phyloP scores from a whole-genome alignment of 1,140 invertebrate genomes.

The Melanaphis sacchari region DNA sequence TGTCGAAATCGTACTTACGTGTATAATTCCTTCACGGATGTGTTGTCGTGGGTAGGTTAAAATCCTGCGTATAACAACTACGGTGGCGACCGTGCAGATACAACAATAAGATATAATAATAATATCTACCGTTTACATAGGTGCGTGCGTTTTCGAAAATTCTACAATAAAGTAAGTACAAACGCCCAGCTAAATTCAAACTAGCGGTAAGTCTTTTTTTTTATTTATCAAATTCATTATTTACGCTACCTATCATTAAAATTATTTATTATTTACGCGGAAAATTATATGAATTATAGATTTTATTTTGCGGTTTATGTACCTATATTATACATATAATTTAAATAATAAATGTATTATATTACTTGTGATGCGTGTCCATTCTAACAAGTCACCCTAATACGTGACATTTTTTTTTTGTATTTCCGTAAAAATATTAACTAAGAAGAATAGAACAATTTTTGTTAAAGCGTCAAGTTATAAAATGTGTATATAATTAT shows the following conservation, averaged over 20 bases:
- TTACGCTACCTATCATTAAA: constrained; percentile 2
- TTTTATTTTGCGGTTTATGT: neutral
- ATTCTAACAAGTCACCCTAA: neutral
- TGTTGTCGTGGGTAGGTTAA: neutral
- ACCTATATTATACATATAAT: neutral
- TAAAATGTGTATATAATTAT: neutral
- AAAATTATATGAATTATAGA: constrained; percentile 20
- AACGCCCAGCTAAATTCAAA: neutral
- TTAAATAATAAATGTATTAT: neutral
- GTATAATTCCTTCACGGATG: neutral
- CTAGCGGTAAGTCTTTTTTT: neutral
- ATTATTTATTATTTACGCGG: neutral
- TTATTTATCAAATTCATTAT: constrained; percentile 7
- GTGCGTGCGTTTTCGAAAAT: neutral
- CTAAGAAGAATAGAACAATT: neutral
- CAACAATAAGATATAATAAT: neutral
- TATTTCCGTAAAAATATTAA: neutral
- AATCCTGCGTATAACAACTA: neutral
- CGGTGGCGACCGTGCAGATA: neutral
- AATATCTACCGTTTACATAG: neutral
- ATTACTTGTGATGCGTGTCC: constrained; percentile 1
- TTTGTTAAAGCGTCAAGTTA: neutral
- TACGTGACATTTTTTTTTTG: neutral
- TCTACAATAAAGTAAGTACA: neutral
- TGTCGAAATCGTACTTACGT: neutral